Percentiles rank a stretch among this genome's conserved stretches.
These are phyloP conservation scores for Colossoma macropomum DNA, from an alignment of 2,113 vertebrate genomes.

Conservation along the genomic window DNA sequence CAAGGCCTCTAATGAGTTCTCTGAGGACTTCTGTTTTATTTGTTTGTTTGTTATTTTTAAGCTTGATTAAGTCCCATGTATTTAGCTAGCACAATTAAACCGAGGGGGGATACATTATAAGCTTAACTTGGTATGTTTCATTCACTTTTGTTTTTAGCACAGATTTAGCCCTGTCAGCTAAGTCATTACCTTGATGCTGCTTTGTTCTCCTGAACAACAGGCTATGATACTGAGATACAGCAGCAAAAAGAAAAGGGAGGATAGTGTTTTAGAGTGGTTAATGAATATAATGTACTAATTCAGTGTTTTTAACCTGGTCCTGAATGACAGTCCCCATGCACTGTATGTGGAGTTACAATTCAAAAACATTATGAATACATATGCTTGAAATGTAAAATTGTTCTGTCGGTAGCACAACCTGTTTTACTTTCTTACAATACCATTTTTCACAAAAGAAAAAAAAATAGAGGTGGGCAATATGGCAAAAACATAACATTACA, in stretches of 20 bases:
- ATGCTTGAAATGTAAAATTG: too few species aligned
- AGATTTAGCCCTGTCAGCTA: conserved; percentile 49
- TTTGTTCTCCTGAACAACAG: not conserved
- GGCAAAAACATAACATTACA: too few species aligned
- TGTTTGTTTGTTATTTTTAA: conserved; percentile 85
- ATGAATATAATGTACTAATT: too few species aligned
- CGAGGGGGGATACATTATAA: conserved; percentile 70
- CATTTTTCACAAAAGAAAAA: not conserved
- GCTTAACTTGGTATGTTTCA: conserved; percentile 73
- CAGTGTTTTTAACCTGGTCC: too few species aligned
- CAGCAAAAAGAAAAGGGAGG: not conserved
- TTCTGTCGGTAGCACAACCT: not conserved
- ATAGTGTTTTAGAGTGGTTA: too few species aligned
- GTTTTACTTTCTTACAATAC: not conserved
- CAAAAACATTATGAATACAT: too few species aligned
- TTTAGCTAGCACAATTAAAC: conserved; percentile 81
- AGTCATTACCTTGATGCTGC: conserved; percentile 29
- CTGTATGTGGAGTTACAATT: too few species aligned
- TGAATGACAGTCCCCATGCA: too few species aligned
- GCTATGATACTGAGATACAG: not conserved
- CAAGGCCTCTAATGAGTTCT: conserved; percentile 85
- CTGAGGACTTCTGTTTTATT: conserved; percentile 79
- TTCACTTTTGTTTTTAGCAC: conserved; percentile 59
- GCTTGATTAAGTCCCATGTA: conserved; percentile 84
- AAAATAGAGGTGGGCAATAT: too few species aligned